Evolutionary conservation across 2,797 vertebrate species (phyloP), one percentile per base, ranked within the genome.

Genomic region (Darevskia mixta): DNA sequence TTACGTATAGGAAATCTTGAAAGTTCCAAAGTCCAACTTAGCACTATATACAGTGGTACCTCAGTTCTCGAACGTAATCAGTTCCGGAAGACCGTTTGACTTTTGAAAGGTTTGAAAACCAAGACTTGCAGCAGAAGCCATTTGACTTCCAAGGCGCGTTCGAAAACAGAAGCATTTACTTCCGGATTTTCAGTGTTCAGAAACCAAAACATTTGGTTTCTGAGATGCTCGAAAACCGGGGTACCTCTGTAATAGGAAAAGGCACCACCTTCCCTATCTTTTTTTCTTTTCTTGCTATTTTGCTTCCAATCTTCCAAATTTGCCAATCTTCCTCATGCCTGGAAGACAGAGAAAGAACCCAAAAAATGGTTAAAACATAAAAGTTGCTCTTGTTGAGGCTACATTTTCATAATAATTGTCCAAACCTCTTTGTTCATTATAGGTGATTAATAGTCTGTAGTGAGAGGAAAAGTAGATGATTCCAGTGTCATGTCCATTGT

Each of bases 401-500:
- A 32, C 13, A 10, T 41, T 55, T 64, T 20, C 11, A 15, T 80
- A 88, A 75, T 58, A 85, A 38, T 75, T 43, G 41, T 49, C 64
- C 61, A 81, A 49, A 49, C 43, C 29, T 75, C 41, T 85, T 85
- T 66, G 69, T 81, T 49, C 38, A 75, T 23, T 55, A 79, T 38
- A 85, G 79, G n/a, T 81, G 58, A 88, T 85, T 38, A 80, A 64
- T 88, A 29, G 61, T 88, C 55, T 55, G 25, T 11, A 55, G 38
- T 49, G 4, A 55, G 10, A 81, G 58, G 23, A 11, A 75, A 85
- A 67, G n/a, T 49, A 76, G 58, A 55, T 76, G 6, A 73, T 67
- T 85, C 25, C 38, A 79, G n/a, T 81, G 29, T 41, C 78, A 69
- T 25, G 1, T 11, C 43, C 43, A 58, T 32, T 66, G 69, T 55